Evolutionary conservation across 2,888 invertebrate genomes (phyloP).

Genomic region (Sthenelais limicola): DNA sequence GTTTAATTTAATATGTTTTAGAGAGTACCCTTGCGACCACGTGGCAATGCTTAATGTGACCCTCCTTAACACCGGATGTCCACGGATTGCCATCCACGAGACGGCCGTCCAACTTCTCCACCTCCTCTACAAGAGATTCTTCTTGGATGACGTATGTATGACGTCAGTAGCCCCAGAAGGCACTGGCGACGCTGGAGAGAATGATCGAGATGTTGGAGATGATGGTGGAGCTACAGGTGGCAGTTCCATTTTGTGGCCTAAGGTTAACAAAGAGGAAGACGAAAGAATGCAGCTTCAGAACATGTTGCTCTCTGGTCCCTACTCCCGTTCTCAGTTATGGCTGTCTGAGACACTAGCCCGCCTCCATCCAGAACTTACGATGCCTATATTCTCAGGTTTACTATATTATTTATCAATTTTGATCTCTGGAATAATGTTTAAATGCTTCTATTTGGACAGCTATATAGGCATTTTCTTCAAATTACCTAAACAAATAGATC

Average conservation of each 20-base stretch:
- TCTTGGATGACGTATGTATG: constrained; percentile 76
- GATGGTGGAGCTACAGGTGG: constrained; percentile 51
- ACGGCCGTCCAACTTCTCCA: constrained; percentile 95
- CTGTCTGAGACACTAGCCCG: constrained; percentile 88
- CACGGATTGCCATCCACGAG: constrained; percentile 91
- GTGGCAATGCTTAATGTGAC: constrained; percentile 98
- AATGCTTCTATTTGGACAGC: too few relatives aligned
- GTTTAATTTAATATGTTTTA: constrained; percentile 53
- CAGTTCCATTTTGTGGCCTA: constrained; percentile 49
- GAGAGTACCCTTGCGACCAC: constrained; percentile 80
- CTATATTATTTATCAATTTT: too few relatives aligned
- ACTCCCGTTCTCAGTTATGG: constrained; percentile 80
- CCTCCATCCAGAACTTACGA: constrained; percentile 96
- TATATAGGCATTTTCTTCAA: too few relatives aligned
- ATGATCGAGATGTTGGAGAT: constrained; percentile 60
- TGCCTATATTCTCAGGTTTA: constrained; percentile 99
- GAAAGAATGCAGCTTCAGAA: constrained; percentile 66
- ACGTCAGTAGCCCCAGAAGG: constrained; percentile 78
- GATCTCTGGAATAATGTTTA: too few relatives aligned
- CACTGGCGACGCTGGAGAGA: constrained; percentile 45
- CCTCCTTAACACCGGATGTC: constrained; percentile 95
- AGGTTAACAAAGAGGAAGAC: constrained; percentile 29
- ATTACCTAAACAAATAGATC: too few relatives aligned
- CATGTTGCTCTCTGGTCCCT: constrained; percentile 80
- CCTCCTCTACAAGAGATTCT: constrained; percentile 92